A percentile compares a stretch with the other conserved stretches of the same genome.
Evolutionary conservation across 2,888 invertebrate species (phyloP).

Genomic region (Caenorhabditis plicata): DNA sequence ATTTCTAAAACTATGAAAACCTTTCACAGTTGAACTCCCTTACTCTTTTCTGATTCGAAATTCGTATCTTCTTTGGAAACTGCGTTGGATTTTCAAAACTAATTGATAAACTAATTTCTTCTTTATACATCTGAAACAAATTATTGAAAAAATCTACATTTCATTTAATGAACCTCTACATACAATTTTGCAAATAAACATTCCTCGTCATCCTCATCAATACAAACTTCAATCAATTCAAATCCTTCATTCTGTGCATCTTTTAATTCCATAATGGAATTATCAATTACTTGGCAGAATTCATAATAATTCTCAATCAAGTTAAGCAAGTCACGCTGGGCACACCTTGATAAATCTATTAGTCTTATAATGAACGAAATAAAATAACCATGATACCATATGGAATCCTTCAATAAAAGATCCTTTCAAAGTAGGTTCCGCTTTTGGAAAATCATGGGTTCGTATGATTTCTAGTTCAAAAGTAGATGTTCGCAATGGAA

Average conservation of each 20-base stretch:
- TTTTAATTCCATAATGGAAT: constrained; percentile 18
- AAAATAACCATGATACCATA: too few relatives aligned
- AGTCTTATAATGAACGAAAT: too few relatives aligned
- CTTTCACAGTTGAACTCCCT: constrained; percentile 21
- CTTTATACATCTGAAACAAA: constrained; percentile 6
- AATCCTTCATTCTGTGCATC: constrained; percentile 15
- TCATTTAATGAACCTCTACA: not conserved
- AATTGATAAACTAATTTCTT: constrained; percentile 9
- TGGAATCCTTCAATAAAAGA: constrained; percentile 15
- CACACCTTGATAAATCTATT: constrained; percentile 6
- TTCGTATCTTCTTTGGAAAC: constrained; percentile 15
- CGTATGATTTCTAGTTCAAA: constrained; percentile 6
- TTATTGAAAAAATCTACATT: not conserved
- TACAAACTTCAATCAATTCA: not conserved
- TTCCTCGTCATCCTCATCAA: constrained; percentile 13
- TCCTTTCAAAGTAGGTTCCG: constrained; percentile 1
- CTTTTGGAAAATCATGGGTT: constrained; percentile 8
- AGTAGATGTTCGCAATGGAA: constrained; percentile 14
- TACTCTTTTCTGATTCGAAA: constrained; percentile 8
- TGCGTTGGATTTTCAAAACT: constrained; percentile 5
- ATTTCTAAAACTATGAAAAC: not conserved
- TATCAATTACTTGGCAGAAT: constrained; percentile 12
- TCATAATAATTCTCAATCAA: constrained; percentile 11
- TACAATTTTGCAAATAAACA: constrained; percentile 6
- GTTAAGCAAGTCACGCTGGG: not conserved